phyloP scores from a whole-genome alignment of 2,888 invertebrate genomes.

The Synanthedon formicaeformis region DNA sequence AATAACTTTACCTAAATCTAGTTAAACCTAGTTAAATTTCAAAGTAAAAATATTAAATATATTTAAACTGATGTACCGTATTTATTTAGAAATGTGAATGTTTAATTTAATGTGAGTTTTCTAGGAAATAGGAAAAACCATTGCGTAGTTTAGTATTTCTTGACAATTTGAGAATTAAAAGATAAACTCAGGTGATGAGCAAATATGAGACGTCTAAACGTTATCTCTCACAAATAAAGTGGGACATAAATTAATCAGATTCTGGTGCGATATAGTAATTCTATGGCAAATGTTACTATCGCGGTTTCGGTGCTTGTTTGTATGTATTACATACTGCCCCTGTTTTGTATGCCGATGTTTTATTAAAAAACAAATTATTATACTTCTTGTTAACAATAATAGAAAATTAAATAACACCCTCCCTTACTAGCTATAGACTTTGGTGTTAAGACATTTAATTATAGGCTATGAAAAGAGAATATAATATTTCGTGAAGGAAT shows the following conservation, averaged over 20 bases:
- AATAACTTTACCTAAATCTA: no score
- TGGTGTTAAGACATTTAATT: no score
- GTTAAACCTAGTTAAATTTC: no score
- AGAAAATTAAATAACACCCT: no score
- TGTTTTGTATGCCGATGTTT: slow-evolving; percentile 19
- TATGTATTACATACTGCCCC: slow-evolving; percentile 41
- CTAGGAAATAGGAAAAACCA: slow-evolving; percentile 29
- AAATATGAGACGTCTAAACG: slow-evolving; percentile 56
- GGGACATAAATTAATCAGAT: slow-evolving; percentile 61
- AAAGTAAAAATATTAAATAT: no score
- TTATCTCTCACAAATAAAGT: slow-evolving; percentile 58
- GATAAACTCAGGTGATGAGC: slow-evolving; percentile 58
- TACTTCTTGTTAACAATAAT: no score
- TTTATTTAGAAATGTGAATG: no score
- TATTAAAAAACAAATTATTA: no score
- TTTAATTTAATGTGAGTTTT: neutral
- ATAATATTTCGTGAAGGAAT: no score
- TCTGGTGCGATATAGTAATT: slow-evolving; percentile 57
- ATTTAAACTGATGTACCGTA: no score
- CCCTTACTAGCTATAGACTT: no score
- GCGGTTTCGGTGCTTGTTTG: slow-evolving; percentile 37
- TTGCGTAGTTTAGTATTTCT: slow-evolving; percentile 19
- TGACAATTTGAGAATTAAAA: slow-evolving; percentile 68
- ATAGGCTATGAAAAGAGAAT: no score
- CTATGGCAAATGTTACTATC: slow-evolving; percentile 59